Conservation (phyloP, 2,113 vertebrate genomes). For the Ancistrus triradiatus region DNA sequence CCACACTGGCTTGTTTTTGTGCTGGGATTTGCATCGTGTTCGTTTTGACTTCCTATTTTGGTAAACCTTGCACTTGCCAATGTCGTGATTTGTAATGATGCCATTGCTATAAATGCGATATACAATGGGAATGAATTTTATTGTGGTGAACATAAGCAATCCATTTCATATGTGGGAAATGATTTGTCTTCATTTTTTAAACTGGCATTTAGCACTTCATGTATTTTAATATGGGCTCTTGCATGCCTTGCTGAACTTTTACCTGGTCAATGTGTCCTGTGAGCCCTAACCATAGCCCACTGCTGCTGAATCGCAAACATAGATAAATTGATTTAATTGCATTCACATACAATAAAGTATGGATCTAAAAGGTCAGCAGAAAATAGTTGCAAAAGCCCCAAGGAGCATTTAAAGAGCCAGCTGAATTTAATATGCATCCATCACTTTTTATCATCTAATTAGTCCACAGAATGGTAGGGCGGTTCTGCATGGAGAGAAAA, state of each 20-base stretch:
- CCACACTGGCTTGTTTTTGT: constrained; percentile 44
- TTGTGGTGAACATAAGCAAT: too few relatives aligned
- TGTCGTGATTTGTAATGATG: constrained; percentile 35
- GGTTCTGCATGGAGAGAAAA: constrained; percentile 75
- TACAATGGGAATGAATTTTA: constrained; percentile 9
- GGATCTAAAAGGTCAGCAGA: constrained; percentile 90
- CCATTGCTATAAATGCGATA: neutral
- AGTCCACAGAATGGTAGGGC: constrained; percentile 82
- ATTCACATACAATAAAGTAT: constrained; percentile 86
- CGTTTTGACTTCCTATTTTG: constrained; percentile 44
- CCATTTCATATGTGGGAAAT: too few relatives aligned
- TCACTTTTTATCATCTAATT: constrained; percentile 99
- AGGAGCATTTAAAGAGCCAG: constrained; percentile 76
- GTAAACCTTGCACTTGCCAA: constrained; percentile 50
- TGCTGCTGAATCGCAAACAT: constrained; percentile 68
- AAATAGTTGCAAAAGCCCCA: constrained; percentile 79
- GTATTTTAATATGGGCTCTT: constrained; percentile 15
- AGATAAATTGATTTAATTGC: constrained; percentile 87
- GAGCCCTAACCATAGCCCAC: constrained; percentile 73
- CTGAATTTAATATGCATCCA: constrained; percentile 92
- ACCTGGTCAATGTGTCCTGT: too few relatives aligned
- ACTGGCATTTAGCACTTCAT: constrained; percentile 4
- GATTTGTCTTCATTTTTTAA: constrained; percentile 4
- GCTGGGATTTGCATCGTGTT: constrained; percentile 36
- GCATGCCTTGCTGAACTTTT: too few relatives aligned